A percentile compares a stretch with the other conserved stretches of the same genome.
Evolutionary conservation across 2,888 invertebrate species (phyloP).

Genomic region (Chalcosyrphus nemorum): DNA sequence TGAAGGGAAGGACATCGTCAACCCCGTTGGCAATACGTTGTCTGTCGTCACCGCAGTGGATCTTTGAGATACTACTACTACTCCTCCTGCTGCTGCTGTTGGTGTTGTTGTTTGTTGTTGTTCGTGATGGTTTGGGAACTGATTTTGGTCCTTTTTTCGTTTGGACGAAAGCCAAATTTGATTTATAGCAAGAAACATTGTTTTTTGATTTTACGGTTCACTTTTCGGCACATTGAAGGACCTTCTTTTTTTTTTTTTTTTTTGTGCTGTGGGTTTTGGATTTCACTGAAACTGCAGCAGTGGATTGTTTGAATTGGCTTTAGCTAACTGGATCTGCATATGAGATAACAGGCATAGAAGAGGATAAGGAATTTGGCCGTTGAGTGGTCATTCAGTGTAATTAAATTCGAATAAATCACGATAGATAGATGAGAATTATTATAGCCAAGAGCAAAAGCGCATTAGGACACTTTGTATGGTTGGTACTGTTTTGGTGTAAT

Average conservation of each 20-base stretch:
- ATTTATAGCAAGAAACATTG: conserved; percentile 71
- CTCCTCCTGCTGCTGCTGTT: background rate
- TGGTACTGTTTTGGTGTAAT: conserved; percentile 35
- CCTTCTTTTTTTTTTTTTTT: background rate
- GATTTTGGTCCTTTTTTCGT: conserved; percentile 63
- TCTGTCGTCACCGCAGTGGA: conserved; percentile 45
- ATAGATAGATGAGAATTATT: background rate
- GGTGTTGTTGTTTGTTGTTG: too few relatives aligned
- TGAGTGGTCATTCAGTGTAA: conserved; percentile 61
- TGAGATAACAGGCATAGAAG: conserved; percentile 4
- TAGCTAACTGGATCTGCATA: conserved; percentile 39
- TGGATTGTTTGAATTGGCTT: conserved; percentile 15
- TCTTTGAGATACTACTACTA: conserved; percentile 11
- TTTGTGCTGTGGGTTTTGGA: background rate
- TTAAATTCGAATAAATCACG: conserved; percentile 67
- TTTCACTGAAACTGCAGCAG: background rate
- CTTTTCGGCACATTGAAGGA: conserved; percentile 44
- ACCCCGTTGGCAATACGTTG: conserved; percentile 61
- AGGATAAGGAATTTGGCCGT: conserved; percentile 47
- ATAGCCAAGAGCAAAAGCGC: background rate
- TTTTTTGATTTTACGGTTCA: conserved; percentile 55
- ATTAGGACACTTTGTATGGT: background rate
- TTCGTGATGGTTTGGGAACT: background rate
- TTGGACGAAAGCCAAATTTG: conserved; percentile 72
- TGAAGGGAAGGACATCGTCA: conserved; percentile 62